A percentile compares a stretch with the other conserved stretches of the same genome.
Conservation (phyloP, 2,113 vertebrate genomes). For the Chlorodrepanis virens region DNA sequence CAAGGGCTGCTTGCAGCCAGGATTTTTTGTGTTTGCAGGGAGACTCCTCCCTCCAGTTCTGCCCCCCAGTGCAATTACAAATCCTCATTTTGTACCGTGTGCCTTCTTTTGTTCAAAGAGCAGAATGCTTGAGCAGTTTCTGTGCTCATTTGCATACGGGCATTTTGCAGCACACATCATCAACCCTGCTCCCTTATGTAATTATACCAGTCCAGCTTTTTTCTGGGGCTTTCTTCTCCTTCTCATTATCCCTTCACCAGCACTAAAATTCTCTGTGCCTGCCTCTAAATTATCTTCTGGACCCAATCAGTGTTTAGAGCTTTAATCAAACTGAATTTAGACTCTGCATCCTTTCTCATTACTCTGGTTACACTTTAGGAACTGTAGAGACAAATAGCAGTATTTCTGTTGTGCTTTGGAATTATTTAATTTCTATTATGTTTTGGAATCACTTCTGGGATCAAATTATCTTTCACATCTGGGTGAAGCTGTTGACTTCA, state of each 20-base stretch:
- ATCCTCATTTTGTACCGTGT: not conserved
- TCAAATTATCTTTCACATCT: constrained; percentile 4
- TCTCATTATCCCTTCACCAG: not conserved
- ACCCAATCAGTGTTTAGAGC: not conserved
- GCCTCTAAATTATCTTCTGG: not conserved
- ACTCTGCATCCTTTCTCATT: not conserved
- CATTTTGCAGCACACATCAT: not conserved
- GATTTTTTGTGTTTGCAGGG: not conserved
- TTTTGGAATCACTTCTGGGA: not conserved
- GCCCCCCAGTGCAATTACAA: not conserved
- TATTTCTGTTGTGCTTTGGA: not conserved
- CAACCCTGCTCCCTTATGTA: not conserved
- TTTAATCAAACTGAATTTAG: constrained; percentile 33
- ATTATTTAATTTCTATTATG: not conserved
- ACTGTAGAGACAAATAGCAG: not conserved
- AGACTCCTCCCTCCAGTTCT: not conserved
- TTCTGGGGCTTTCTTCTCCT: not conserved
- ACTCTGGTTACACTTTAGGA: not conserved
- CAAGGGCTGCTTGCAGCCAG: not conserved
- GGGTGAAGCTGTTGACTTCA: not conserved
- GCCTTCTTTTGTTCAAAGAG: not conserved
- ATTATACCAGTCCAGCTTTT: not conserved
- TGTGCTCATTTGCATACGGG: not conserved
- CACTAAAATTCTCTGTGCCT: not conserved
- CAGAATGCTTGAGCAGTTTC: not conserved